Evolutionary conservation across 2,888 invertebrate species (phyloP).

Genomic region (Nomada hirtipes): DNA sequence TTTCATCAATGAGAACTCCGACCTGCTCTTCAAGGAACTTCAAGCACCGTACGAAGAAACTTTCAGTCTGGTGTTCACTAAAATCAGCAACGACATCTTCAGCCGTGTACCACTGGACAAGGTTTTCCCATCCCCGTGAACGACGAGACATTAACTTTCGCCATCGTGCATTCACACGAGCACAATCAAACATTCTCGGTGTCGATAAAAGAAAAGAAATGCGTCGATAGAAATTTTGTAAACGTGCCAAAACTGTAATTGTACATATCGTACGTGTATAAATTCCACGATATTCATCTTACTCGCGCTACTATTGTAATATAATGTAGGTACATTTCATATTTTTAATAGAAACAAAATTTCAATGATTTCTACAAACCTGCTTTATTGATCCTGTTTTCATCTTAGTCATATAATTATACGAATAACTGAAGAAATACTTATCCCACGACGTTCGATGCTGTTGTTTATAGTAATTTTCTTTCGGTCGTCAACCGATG

Average conservation of each 20-base stretch:
- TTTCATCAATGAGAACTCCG: slow-evolving; percentile 89
- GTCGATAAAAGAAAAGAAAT: not conserved
- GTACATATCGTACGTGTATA: slow-evolving; percentile 26
- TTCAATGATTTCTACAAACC: not conserved
- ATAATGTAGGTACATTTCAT: not conserved
- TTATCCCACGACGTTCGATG: too few relatives aligned
- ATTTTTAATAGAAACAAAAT: not conserved
- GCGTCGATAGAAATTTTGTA: not conserved
- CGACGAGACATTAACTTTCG: not conserved
- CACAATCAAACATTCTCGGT: not conserved
- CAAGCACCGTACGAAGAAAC: slow-evolving; percentile 89
- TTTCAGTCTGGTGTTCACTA: slow-evolving; percentile 88
- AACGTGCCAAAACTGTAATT: slow-evolving; percentile 34
- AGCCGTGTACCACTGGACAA: slow-evolving; percentile 88
- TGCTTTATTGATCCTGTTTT: not conserved
- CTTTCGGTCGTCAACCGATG: too few relatives aligned
- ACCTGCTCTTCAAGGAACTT: slow-evolving; percentile 88
- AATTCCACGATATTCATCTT: not conserved
- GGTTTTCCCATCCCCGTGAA: slow-evolving; percentile 85
- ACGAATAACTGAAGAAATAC: not conserved
- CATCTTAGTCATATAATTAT: not conserved
- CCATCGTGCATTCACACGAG: too few relatives aligned
- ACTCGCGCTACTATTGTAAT: not conserved
- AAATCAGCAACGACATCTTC: slow-evolving; percentile 89
- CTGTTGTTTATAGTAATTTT: too few relatives aligned